These are phyloP conservation scores for Drymodes brunneopygia DNA, from an alignment of 2,113 vertebrate species.

Conservation along the genomic window DNA sequence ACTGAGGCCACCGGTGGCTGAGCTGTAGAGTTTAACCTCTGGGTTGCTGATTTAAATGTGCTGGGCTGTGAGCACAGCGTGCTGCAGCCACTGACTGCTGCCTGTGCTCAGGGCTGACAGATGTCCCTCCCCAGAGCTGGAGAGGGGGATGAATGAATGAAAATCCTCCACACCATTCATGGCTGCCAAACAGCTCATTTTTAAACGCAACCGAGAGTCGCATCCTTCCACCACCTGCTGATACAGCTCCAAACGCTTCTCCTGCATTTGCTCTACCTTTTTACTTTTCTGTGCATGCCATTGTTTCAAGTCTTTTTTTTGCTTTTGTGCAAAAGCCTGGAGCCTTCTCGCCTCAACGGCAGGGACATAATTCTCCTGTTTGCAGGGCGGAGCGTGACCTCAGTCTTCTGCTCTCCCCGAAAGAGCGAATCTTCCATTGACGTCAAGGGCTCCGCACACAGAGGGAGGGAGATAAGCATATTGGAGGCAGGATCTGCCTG, in stretches of 20 bases:
- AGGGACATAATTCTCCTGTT: constrained; percentile 13
- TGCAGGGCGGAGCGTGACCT: constrained; percentile 20
- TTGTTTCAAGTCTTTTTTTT: not conserved
- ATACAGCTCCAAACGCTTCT: not conserved
- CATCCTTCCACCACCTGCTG: constrained; percentile 6
- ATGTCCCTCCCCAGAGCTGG: constrained; percentile 15
- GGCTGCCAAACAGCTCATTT: not conserved
- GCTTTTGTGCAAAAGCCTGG: not conserved
- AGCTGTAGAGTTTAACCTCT: constrained; percentile 11
- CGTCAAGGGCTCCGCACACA: constrained; percentile 61
- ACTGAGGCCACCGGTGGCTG: not conserved
- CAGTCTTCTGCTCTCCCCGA: constrained; percentile 47
- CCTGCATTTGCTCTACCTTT: not conserved
- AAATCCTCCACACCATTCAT: not conserved
- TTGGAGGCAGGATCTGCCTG: constrained; percentile 43
- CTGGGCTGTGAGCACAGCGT: not conserved
- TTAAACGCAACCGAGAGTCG: not conserved
- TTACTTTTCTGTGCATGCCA: not conserved
- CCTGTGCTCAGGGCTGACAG: constrained; percentile 18
- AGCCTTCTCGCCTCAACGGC: not conserved
- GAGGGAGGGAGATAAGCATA: constrained; percentile 58
- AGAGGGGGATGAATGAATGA: not conserved
- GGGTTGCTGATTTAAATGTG: not conserved
- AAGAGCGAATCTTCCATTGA: constrained; percentile 62
- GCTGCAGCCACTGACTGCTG: not conserved